Evolutionary conservation across 2,113 vertebrate species (phyloP).

Genomic region (Tyrannus savana): DNA sequence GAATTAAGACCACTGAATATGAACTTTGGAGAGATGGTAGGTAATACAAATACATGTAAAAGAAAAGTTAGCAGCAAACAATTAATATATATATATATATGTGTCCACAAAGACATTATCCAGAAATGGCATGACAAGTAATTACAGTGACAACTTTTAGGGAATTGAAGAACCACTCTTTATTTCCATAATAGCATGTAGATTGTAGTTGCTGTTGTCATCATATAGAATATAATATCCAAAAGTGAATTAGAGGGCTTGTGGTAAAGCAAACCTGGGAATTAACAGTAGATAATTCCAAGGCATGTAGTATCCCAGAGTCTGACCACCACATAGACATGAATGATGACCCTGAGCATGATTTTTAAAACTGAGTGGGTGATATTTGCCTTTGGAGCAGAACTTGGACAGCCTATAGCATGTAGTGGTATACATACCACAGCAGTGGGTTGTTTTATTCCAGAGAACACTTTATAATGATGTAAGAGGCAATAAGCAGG

Average conservation of each 20-base stretch:
- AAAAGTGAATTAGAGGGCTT: neutral
- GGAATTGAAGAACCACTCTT: neutral
- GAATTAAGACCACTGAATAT: neutral
- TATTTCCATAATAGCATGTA: neutral
- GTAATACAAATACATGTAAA: neutral
- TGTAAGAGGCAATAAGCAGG: constrained; percentile 59
- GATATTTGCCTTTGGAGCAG: neutral
- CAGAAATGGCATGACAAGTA: neutral
- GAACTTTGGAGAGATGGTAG: neutral
- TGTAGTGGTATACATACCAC: neutral
- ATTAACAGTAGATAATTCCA: neutral
- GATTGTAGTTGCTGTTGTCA: neutral
- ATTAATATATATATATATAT: neutral
- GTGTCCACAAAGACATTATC: neutral
- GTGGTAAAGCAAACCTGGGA: neutral
- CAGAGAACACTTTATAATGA: constrained; percentile 26
- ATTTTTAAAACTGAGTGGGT: constrained; percentile 14
- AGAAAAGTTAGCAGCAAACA: neutral
- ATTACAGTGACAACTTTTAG: neutral
- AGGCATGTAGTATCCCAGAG: neutral
- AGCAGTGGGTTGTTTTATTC: constrained; percentile 5
- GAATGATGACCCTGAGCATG: neutral
- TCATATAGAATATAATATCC: neutral
- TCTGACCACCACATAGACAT: neutral
- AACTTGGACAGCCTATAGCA: neutral